Conservation (phyloP, 2,888 invertebrate genomes). For the Fragum fragum region DNA sequence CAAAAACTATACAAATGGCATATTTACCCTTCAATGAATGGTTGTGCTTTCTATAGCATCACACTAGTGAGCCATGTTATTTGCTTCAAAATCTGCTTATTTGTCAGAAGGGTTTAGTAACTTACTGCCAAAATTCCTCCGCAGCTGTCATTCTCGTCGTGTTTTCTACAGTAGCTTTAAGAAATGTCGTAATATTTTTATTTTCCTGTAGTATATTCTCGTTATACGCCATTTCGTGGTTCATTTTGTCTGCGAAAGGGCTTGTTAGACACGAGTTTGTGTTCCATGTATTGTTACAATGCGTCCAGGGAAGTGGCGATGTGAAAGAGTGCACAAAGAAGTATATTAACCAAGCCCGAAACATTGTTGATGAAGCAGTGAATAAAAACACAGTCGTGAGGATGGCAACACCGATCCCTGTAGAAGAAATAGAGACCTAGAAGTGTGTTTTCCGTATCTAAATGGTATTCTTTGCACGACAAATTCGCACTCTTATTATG, state of each 20-base stretch:
- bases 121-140: slow-evolving; percentile 64
- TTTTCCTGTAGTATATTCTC: background rate
- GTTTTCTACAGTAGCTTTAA: background rate
- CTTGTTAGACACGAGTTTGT: slow-evolving; percentile 82
- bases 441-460: no score
- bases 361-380: slow-evolving; percentile 37
- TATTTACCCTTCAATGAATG: no score
- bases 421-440: no score
- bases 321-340: slow-evolving; percentile 84
- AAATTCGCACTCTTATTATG: no score
- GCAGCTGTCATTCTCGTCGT: slow-evolving; percentile 40
- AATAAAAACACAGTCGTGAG: slow-evolving; percentile 32
- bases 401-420: slow-evolving; percentile 47
- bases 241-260: background rate
- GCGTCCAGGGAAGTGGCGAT: slow-evolving; percentile 84
- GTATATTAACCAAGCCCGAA: slow-evolving; percentile 64
- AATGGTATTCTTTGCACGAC: no score
- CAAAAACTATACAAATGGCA: no score
- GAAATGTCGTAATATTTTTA: background rate
- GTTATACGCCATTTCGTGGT: background rate
- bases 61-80: no score
- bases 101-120: no score
- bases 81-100: no score
- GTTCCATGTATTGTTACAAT: slow-evolving; percentile 86
- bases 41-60: no score